phyloP scores from a whole-genome alignment of 1,140 invertebrate genomes.

The Nasonia vitripennis region DNA sequence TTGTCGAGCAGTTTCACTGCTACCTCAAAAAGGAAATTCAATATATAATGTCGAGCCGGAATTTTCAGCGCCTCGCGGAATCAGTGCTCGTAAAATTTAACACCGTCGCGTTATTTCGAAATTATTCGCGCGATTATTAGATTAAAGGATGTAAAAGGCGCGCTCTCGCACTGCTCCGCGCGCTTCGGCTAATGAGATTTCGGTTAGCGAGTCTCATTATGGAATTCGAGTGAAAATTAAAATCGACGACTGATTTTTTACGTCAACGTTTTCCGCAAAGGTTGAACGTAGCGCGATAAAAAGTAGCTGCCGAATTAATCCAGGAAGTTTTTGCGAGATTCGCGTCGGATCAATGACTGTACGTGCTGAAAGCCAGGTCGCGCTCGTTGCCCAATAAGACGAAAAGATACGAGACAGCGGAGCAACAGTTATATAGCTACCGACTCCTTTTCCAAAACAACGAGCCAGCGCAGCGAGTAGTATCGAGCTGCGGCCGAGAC shows the following conservation, averaged over 20 bases:
- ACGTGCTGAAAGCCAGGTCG: too few species aligned
- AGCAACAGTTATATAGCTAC: not conserved
- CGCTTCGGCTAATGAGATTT: not conserved
- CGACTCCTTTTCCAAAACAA: not conserved
- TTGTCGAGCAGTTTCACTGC: conserved; percentile 30
- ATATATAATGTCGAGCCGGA: conserved; percentile 21
- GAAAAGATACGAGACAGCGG: not conserved
- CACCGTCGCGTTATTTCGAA: conserved; percentile 3
- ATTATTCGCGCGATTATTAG: conserved; percentile 34
- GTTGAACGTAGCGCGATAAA: too few species aligned
- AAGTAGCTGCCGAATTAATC: too few species aligned
- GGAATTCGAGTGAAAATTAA: conserved; percentile 17
- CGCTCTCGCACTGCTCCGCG: not conserved
- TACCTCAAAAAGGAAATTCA: conserved; percentile 29
- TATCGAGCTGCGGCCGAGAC: not conserved
- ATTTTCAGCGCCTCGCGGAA: not conserved
- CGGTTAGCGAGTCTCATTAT: conserved; percentile 10
- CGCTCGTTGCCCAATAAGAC: conserved; percentile 21
- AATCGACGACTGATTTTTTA: not conserved
- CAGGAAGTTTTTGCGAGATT: too few species aligned
- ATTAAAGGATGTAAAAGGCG: conserved; percentile 19
- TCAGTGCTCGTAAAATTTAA: conserved; percentile 6
- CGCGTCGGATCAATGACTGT: too few species aligned
- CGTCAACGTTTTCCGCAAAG: too few species aligned
- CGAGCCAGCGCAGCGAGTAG: not conserved